These are phyloP conservation scores for Pantherophis vulpinus DNA, from an alignment of 2,797 vertebrate species.

Conservation along the genomic window DNA sequence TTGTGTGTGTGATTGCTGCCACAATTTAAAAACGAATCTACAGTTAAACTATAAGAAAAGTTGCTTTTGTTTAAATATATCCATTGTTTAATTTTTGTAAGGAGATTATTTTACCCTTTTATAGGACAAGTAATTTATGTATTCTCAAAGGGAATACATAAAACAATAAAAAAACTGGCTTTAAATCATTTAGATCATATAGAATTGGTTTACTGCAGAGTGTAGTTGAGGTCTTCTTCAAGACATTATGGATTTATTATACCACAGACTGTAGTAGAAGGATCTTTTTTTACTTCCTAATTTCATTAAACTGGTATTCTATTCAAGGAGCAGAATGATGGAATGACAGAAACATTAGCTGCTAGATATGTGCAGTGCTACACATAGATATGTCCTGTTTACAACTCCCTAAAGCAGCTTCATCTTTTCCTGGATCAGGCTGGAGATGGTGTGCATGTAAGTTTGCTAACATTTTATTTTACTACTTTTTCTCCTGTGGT, in stretches of 20 bases:
- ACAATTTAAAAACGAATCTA: neutral
- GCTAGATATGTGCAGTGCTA: neutral
- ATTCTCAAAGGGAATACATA: neutral
- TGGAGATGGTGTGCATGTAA: neutral
- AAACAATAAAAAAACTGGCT: neutral
- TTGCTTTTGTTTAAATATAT: neutral
- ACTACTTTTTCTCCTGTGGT: neutral
- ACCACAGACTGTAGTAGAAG: neutral
- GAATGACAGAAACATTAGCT: neutral
- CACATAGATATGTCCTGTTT: neutral
- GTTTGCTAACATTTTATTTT: neutral
- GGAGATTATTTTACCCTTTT: neutral
- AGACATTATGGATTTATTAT: neutral
- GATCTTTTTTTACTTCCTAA: neutral
- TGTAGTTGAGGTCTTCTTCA: neutral
- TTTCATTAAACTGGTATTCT: neutral
- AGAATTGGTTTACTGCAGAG: neutral
- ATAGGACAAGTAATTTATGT: neutral
- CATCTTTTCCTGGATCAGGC: neutral
- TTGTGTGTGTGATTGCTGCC: neutral
- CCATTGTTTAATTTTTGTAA: constrained; percentile 4
- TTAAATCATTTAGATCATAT: neutral
- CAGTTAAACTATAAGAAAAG: neutral
- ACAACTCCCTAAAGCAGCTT: neutral
- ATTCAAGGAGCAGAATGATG: neutral